Conservation (phyloP, 2,113 vertebrate genomes). For the Xiphias gladius region DNA sequence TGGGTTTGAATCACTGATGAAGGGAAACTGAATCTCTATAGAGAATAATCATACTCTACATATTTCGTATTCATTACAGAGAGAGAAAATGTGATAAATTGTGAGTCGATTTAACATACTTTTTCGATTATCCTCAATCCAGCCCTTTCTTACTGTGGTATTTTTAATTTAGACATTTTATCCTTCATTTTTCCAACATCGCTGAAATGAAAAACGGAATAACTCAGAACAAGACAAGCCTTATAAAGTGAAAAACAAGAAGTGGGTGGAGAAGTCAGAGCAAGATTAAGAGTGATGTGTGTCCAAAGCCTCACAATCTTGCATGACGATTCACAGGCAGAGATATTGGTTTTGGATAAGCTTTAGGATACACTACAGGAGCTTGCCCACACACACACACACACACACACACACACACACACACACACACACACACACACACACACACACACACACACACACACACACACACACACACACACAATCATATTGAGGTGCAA, state of each 20-base stretch:
- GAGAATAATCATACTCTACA: neutral
- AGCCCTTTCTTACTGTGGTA: neutral
- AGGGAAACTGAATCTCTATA: conserved; percentile 17
- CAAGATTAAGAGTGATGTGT: conserved; percentile 26
- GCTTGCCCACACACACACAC: conserved; percentile 27
- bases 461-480: conserved; percentile 23
- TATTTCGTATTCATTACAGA: neutral
- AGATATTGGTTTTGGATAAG: conserved; percentile 56
- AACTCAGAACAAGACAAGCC: neutral
- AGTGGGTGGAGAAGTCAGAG: conserved; percentile 19
- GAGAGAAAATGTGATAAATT: conserved; percentile 7
- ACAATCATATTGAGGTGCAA: conserved; percentile 32
- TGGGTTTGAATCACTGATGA: conserved; percentile 38
- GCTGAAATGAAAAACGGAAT: conserved; percentile 14
- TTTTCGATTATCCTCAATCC: conserved; percentile 33
- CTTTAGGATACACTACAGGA: conserved; percentile 34
- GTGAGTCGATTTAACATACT: conserved; percentile 10
- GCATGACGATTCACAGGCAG: conserved; percentile 21
- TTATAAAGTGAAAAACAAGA: conserved; percentile 44
- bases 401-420: conserved; percentile 10
- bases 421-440: neutral
- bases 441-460: conserved; percentile 1
- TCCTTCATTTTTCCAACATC: conserved; percentile 14
- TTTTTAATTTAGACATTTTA: conserved; percentile 34
- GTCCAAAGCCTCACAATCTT: conserved; percentile 38